phyloP scores from a whole-genome alignment of 2,113 vertebrate species.

The Pedionomus torquatus region DNA sequence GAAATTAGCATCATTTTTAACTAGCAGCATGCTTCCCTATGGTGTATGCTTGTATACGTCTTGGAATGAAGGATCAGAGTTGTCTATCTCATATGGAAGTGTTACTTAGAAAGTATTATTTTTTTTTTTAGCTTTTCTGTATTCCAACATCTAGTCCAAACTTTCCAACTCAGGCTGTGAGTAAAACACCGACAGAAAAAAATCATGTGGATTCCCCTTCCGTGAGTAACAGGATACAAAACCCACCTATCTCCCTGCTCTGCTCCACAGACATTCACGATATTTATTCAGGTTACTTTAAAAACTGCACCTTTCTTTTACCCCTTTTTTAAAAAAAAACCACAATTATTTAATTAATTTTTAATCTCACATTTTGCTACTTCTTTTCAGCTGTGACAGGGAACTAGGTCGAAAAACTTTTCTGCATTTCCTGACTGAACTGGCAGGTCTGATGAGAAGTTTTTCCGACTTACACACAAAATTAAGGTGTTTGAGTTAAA shows the following conservation, averaged over 20 bases:
- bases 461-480: neutral
- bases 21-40: neutral
- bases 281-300: neutral
- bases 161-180: neutral
- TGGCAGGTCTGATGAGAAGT: accelerated
- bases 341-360: no score
- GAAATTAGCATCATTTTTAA: neutral
- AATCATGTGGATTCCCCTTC: neutral
- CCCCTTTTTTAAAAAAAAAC: no score
- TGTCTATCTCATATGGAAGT: neutral
- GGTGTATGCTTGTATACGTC: neutral
- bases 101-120: neutral
- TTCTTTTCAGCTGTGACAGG: neutral
- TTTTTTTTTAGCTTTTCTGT: neutral
- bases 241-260: neutral
- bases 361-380: neutral
- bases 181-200: accelerated
- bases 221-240: neutral
- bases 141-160: neutral
- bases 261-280: neutral
- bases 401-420: neutral
- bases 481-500: accelerated
- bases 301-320: neutral
- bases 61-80: neutral
- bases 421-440: accelerated